Evolutionary conservation across 2,113 vertebrate genomes (phyloP).

Genomic region (Campylomormyrus numenius): DNA sequence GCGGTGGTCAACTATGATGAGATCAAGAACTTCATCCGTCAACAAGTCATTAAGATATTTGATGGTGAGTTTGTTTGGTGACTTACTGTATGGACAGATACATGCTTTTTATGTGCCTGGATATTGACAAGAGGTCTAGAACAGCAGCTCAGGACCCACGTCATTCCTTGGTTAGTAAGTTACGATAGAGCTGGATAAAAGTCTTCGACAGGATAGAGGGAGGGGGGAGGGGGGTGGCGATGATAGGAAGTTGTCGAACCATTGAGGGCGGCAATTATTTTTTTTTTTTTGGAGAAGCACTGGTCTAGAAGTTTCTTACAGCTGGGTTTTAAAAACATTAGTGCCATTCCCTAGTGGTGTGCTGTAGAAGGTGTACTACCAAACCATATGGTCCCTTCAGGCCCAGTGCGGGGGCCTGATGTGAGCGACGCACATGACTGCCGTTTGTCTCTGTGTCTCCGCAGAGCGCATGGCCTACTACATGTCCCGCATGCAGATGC

Average conservation of each 20-base stretch:
- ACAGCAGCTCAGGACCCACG: neutral
- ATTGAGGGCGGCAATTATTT: neutral
- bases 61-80: conserved; percentile 65
- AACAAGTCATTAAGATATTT: conserved; percentile 91
- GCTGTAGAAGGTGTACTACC: neutral
- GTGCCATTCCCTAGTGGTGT: neutral
- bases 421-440: neutral
- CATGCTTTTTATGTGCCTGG: neutral
- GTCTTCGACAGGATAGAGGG: neutral
- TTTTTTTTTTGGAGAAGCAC: neutral
- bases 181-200: neutral
- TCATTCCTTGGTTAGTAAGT: neutral
- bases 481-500: conserved; percentile 79
- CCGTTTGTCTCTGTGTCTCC: conserved; percentile 15
- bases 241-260: neutral
- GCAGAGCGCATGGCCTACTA: conserved; percentile 93
- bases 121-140: neutral
- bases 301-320: neutral
- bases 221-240: neutral
- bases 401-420: neutral
- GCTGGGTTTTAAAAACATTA: neutral
- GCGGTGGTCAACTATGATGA: conserved; percentile 91
- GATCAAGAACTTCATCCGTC: conserved; percentile 84
- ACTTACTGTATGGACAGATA: neutral
- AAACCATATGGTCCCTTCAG: neutral